Percentiles rank a stretch among this genome's conserved stretches.
Evolutionary conservation across 2,888 invertebrate species (phyloP).

Genomic region (Fragum sueziense): DNA sequence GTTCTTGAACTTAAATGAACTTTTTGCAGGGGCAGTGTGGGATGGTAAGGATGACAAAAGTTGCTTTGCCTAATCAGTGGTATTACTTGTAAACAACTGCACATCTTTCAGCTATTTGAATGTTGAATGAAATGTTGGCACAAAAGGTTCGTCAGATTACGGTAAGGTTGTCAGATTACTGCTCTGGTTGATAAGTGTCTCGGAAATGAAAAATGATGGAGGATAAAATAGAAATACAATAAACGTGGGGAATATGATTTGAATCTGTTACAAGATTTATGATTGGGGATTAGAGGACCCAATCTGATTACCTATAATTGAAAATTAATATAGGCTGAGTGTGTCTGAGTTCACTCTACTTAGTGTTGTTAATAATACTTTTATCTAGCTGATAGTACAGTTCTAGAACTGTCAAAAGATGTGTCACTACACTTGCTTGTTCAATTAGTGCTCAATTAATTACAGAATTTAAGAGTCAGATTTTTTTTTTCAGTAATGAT

Average conservation of each 20-base stretch:
- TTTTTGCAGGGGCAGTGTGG: too few relatives aligned
- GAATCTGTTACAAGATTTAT: slow-evolving; percentile 39
- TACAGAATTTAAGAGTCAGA: too few relatives aligned
- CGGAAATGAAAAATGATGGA: slow-evolving; percentile 34
- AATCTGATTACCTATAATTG: slow-evolving; percentile 59
- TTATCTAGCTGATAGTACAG: neutral
- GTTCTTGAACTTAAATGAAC: too few relatives aligned
- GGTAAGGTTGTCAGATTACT: too few relatives aligned
- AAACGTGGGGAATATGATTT: slow-evolving; percentile 53
- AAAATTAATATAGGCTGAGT: slow-evolving; percentile 53
- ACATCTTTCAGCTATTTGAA: neutral
- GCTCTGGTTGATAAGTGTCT: neutral
- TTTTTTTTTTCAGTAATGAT: too few relatives aligned
- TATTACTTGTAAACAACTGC: neutral
- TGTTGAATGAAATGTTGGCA: too few relatives aligned
- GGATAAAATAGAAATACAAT: slow-evolving; percentile 30
- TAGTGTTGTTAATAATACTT: neutral
- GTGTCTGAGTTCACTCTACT: slow-evolving; percentile 21
- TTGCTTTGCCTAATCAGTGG: neutral
- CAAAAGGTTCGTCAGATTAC: too few relatives aligned
- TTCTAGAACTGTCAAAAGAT: neutral
- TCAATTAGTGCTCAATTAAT: too few relatives aligned
- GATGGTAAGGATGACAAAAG: neutral
- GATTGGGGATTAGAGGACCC: slow-evolving; percentile 23
- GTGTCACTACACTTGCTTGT: too few relatives aligned